phyloP scores from a whole-genome alignment of 2,888 invertebrate species.

The Cerceris ruficornis region DNA sequence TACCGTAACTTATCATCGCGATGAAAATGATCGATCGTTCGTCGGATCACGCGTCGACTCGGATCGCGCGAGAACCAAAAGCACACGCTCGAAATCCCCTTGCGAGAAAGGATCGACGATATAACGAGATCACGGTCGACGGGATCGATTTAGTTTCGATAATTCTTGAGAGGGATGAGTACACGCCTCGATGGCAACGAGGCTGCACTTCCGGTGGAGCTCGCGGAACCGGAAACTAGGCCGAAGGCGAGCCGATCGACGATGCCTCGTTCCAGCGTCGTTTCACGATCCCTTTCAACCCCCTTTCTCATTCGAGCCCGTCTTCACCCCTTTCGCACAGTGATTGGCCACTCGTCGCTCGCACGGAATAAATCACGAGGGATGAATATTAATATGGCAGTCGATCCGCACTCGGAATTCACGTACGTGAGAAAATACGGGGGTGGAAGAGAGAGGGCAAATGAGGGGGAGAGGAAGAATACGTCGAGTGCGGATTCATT shows the following conservation, averaged over 20 bases:
- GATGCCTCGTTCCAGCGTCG: background rate
- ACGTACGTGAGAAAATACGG: background rate
- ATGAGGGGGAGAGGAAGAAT: background rate
- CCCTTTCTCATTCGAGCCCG: constrained; percentile 10
- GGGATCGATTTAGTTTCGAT: constrained; percentile 23
- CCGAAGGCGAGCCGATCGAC: constrained; percentile 31
- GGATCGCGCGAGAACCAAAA: background rate
- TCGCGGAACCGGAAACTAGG: constrained; percentile 40
- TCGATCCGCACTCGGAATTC: constrained; percentile 4
- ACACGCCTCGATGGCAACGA: constrained; percentile 20
- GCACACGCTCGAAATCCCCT: background rate
- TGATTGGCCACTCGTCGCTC: constrained; percentile 41
- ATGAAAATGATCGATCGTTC: no score
- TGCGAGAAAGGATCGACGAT: background rate
- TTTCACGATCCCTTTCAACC: constrained; percentile 9
- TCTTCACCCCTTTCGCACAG: background rate
- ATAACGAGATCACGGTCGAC: background rate
- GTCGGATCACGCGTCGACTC: no score
- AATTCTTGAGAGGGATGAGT: constrained; percentile 20
- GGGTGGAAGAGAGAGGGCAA: background rate
- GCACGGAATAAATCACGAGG: constrained; percentile 43
- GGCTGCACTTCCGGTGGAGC: constrained; percentile 2
- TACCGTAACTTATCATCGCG: no score
- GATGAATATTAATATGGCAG: constrained; percentile 47
- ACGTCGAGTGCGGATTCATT: no score